phyloP scores from a whole-genome alignment of 2,888 invertebrate genomes.

The Rapana venosa region DNA sequence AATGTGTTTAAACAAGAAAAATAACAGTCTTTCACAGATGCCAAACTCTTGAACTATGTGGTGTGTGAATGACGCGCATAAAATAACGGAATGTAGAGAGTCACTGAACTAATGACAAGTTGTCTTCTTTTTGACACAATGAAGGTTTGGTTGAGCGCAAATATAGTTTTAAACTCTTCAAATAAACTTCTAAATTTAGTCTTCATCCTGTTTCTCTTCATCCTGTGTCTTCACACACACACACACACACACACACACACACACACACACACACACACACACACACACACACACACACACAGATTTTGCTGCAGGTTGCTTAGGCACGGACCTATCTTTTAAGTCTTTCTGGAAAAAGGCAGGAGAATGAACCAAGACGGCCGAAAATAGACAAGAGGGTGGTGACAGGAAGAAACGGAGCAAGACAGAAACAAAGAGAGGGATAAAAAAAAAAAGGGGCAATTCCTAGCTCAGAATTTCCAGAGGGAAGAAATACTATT shows the following conservation, averaged over 20 bases:
- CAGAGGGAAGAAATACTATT: too few species aligned
- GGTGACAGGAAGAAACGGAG: too few species aligned
- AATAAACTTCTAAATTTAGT: background rate
- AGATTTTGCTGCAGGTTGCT: too few species aligned
- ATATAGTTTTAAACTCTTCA: background rate
- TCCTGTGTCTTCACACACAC: background rate
- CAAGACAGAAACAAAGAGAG: too few species aligned
- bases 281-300: conserved; percentile 9
- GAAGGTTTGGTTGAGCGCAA: background rate
- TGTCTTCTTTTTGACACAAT: background rate
- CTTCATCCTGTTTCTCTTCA: background rate
- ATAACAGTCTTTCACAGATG: background rate
- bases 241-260: conserved; percentile 27
- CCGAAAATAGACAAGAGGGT: too few species aligned
- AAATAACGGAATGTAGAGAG: background rate
- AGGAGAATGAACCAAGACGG: too few species aligned
- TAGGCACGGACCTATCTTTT: too few species aligned
- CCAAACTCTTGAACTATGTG: background rate
- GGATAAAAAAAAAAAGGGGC: too few species aligned
- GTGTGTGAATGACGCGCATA: background rate
- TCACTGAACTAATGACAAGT: background rate
- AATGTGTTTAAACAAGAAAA: conserved; percentile 5
- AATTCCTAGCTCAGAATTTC: too few species aligned
- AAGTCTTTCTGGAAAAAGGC: too few species aligned
- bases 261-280: conserved; percentile 23